Base-by-base conservation (phyloP, 2,797 vertebrate genomes). In the Cephalopachus bancanus region DNA sequence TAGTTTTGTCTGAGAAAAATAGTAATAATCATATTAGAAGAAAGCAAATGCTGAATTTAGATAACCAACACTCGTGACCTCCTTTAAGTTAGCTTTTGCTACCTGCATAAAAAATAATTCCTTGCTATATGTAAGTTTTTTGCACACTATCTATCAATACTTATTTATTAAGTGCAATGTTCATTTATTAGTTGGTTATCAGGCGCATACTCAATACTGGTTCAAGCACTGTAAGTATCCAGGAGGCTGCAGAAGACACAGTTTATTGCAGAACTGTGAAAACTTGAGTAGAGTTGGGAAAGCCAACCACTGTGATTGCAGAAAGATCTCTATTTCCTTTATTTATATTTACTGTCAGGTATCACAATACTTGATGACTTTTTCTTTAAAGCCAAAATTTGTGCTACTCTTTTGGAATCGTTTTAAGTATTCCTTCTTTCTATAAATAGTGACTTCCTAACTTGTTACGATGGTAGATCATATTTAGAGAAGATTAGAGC, bases 71-170 rank as follows among this genome's bases (percentile, higher is more conserved):
- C 4, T 81, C 83, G 44, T 85, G 79, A 51, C 8, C 8, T 28
- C 55, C 51, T 93, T 94, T 90, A 86, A 83, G 65, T 93, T 71
- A 96, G 30, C 49, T 69, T 22, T 79, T 84, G 75, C 26, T 74
- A 17, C 76, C 12, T 49, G 60, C 72, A 24, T 85, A 49, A 64
- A 86, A 92, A 71, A 75, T 6, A 92, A 85, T 76, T 30, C 60
- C 37, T 88, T 69, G 28, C 24, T 79, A n/a, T 30, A 33, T 44
- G 59, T 1, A 53, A 57, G 14, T 22, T 91, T 44, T 79, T 91
- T 91, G 22, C 0, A 78, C 5, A 78, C 17, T 81, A 67, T 62
- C 12, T 7, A 69, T 80, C 67, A 65, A 55, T 80, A 80, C 84
- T 93, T 89, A 80, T 87, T 93, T 89, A 94, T 76, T 33, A 71